A percentile compares a stretch with the other conserved stretches of the same genome.
These are phyloP conservation scores for Naja naja DNA, from an alignment of 2,113 vertebrate species.

Conservation along the genomic window DNA sequence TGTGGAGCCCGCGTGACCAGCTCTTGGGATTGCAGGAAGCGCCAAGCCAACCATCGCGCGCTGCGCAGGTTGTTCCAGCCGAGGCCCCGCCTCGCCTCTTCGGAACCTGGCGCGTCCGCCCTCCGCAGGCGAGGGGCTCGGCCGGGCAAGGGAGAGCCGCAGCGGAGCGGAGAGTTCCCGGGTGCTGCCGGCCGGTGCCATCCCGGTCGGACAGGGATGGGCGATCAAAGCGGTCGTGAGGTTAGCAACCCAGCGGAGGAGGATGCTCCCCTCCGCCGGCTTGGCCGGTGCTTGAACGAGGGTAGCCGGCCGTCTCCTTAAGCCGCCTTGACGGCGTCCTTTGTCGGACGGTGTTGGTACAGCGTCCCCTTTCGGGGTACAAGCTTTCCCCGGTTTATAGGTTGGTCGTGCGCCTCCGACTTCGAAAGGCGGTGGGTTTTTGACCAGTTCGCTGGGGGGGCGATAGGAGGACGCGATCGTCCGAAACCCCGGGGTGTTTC, in stretches of 20 bases:
- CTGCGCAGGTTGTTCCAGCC: conserved; percentile 10
- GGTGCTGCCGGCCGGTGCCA: neutral
- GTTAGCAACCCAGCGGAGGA: neutral
- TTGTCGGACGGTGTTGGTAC: neutral
- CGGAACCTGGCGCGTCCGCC: neutral
- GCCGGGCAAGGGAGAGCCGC: neutral
- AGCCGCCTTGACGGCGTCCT: neutral
- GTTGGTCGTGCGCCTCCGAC: neutral
- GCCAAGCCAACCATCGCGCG: neutral
- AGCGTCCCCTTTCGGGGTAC: neutral
- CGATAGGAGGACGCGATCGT: neutral
- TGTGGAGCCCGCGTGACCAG: conserved; percentile 33
- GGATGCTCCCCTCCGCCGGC: neutral
- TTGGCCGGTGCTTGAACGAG: neutral
- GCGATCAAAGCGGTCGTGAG: neutral
- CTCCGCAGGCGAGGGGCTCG: neutral
- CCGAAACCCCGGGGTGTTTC: neutral
- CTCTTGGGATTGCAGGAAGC: conserved; percentile 27
- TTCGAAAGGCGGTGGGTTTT: neutral
- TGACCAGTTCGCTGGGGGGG: neutral
- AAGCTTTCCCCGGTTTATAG: neutral
- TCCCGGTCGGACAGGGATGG: no score
- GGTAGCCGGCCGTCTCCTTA: neutral
- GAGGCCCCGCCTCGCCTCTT: conserved; percentile 4
- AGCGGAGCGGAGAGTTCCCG: neutral